Percentiles rank a stretch among this genome's conserved stretches.
These are phyloP conservation scores for Drosophila lini DNA, from an alignment of 1,140 invertebrate species.

Conservation along the genomic window DNA sequence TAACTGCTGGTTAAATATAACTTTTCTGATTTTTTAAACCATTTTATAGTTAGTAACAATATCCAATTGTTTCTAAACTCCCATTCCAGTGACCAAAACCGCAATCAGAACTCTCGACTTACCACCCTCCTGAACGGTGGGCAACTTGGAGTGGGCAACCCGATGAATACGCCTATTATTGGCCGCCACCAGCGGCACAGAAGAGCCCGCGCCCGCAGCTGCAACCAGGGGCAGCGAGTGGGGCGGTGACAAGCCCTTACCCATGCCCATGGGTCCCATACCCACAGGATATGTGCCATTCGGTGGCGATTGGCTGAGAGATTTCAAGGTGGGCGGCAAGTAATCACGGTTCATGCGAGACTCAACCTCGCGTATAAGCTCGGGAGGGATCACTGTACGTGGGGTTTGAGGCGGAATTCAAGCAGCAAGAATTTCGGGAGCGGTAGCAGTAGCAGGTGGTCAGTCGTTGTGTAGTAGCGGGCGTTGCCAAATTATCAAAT, in stretches of 20 bases:
- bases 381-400: constrained; percentile 90
- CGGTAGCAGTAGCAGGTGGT: constrained; percentile 23
- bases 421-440: constrained; percentile 34
- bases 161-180: constrained; percentile 74
- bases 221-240: constrained; percentile 59
- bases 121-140: constrained; percentile 87
- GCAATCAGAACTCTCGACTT: constrained; percentile 65
- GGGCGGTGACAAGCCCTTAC: constrained; percentile 38
- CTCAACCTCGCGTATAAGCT: constrained; percentile 94
- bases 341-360: constrained; percentile 94
- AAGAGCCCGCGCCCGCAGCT: constrained; percentile 15
- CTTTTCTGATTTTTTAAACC: accelerated
- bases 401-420: constrained; percentile 34
- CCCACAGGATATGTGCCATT: constrained; percentile 56
- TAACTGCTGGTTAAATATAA: neutral
- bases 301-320: constrained; percentile 77
- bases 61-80: too few relatives aligned
- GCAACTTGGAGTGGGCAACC: constrained; percentile 84
- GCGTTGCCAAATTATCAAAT: constrained; percentile 43
- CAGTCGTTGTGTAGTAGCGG: constrained; percentile 45
- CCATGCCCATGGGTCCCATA: constrained; percentile 33
- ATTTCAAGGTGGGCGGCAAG: constrained; percentile 87
- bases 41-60: neutral
- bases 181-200: constrained; percentile 50
- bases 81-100: neutral